Conservation (phyloP, 2,113 vertebrate genomes). For the Lepisosteus oculatus region DNA sequence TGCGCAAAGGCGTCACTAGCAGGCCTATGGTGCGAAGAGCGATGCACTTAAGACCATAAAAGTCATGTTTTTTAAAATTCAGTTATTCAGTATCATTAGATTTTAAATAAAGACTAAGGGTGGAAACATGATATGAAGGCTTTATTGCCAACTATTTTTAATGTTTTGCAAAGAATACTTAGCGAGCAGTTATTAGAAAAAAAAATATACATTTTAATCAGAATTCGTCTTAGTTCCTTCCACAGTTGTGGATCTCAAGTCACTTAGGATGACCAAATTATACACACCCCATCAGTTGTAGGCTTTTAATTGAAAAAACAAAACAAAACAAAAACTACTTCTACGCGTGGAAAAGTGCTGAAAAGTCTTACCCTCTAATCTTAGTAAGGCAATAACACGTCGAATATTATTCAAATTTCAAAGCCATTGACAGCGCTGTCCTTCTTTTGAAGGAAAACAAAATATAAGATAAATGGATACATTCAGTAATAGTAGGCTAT, state of each 20-base stretch:
- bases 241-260: conserved; percentile 19
- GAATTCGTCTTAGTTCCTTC: conserved; percentile 34
- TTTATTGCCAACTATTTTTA: neutral
- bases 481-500: conserved; percentile 30
- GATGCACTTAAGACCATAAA: no score
- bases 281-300: conserved; percentile 35
- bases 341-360: conserved; percentile 57
- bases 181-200: conserved; percentile 49
- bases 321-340: conserved; percentile 37
- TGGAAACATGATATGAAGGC: no score
- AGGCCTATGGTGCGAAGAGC: no score
- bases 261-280: conserved; percentile 35
- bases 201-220: conserved; percentile 49
- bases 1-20: no score
- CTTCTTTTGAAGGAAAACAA: conserved; percentile 44
- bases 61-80: no score
- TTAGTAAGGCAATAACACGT: conserved; percentile 50
- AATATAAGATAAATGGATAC: conserved; percentile 28
- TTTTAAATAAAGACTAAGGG: no score
- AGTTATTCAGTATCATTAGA: no score
- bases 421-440: conserved; percentile 44
- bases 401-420: conserved; percentile 23
- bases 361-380: conserved; percentile 57
- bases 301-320: conserved; percentile 28
- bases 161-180: conserved; percentile 9